Evolutionary conservation across 1,140 invertebrate species (phyloP).

Genomic region (Bombus ignitus): DNA sequence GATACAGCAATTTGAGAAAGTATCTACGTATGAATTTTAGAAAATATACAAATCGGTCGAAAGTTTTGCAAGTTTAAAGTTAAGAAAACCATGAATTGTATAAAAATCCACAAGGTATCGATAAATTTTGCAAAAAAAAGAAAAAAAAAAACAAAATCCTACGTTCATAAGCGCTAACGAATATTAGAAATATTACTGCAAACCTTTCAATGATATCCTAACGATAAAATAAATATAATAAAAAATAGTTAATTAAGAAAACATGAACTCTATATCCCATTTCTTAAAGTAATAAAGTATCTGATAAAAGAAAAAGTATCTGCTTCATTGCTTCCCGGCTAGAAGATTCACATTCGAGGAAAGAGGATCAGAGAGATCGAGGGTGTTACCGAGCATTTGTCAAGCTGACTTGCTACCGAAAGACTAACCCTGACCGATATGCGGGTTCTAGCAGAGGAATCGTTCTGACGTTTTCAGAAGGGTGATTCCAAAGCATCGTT

Average conservation of each 20-base stretch:
- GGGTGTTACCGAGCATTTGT: conserved; percentile 67
- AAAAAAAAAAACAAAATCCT: no score
- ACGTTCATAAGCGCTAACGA: background rate
- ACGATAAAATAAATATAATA: background rate
- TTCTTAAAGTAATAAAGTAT: conserved; percentile 15
- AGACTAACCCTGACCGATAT: conserved; percentile 54
- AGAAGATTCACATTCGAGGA: conserved; percentile 50
- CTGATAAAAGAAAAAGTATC: background rate
- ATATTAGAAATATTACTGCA: background rate
- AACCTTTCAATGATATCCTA: background rate
- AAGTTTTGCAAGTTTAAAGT: no score
- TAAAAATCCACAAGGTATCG: no score
- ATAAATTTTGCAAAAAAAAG: no score
- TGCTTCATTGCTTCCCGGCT: background rate
- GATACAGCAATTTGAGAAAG: background rate
- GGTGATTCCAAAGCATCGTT: conserved; percentile 61
- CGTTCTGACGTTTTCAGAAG: conserved; percentile 68
- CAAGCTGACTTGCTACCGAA: conserved; percentile 49
- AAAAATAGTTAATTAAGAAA: background rate
- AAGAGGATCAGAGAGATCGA: conserved; percentile 32
- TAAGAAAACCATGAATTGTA: no score
- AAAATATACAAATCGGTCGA: background rate
- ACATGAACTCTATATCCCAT: background rate
- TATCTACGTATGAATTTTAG: background rate
- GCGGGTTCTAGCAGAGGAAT: conserved; percentile 51